Conservation (phyloP, 1,140 invertebrate species). For the Zaprionus camerounensis region DNA sequence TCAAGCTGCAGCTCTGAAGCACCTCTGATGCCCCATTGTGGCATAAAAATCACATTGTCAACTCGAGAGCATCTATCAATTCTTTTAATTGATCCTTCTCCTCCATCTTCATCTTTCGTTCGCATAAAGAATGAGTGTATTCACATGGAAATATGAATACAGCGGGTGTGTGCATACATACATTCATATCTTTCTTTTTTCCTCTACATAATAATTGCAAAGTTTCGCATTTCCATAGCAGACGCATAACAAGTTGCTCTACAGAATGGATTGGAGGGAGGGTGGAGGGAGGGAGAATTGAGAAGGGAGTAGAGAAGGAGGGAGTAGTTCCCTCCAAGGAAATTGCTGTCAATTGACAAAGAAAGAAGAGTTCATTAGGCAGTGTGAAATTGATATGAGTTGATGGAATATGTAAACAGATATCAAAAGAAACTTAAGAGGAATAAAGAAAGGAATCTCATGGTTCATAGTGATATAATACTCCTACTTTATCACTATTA, state of each 20-base stretch:
- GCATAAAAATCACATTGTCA: constrained; percentile 69
- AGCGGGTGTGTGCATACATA: constrained; percentile 11
- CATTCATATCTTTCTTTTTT: neutral
- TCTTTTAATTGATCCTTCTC: constrained; percentile 68
- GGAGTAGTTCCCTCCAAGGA: neutral
- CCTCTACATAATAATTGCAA: constrained; percentile 38
- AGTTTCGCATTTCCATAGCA: constrained; percentile 30
- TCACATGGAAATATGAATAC: constrained; percentile 56
- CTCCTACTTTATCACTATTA: too few species aligned
- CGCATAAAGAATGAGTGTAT: constrained; percentile 42
- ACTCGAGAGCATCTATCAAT: constrained; percentile 66
- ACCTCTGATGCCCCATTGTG: constrained; percentile 37
- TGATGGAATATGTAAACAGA: too few species aligned
- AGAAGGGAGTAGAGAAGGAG: too few species aligned
- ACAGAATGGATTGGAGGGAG: neutral
- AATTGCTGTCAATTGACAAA: neutral
- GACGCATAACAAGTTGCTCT: neutral
- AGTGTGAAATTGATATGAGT: neutral
- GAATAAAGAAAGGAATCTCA: too few species aligned
- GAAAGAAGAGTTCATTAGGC: neutral
- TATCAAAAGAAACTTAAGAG: too few species aligned
- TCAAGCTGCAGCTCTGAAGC: constrained; percentile 8
- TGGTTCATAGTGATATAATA: too few species aligned
- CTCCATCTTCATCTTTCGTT: constrained; percentile 4
- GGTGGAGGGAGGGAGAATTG: neutral